Evolutionary conservation across 1,140 invertebrate species (phyloP).

Genomic region (Drosophila biarmipes): DNA sequence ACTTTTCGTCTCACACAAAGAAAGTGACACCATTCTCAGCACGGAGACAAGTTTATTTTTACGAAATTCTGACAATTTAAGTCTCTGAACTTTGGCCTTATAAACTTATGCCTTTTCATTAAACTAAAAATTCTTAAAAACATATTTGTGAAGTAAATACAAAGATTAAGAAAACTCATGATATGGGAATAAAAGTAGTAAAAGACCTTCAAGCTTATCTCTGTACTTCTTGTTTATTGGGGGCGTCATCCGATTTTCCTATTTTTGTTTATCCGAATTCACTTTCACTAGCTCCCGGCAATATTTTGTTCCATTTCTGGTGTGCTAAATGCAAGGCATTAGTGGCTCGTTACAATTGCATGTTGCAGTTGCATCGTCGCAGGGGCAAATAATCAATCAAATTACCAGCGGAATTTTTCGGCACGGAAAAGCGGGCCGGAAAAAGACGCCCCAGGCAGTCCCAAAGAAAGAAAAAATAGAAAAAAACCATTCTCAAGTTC

Average conservation of each 20-base stretch:
- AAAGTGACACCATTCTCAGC: slow-evolving; percentile 51
- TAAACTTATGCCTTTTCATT: not conserved
- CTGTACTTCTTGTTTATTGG: slow-evolving; percentile 34
- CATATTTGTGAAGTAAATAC: not conserved
- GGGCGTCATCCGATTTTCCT: slow-evolving; percentile 29
- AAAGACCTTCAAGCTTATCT: slow-evolving; percentile 29
- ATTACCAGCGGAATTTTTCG: slow-evolving; percentile 69
- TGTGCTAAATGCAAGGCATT: slow-evolving; percentile 75
- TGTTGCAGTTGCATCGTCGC: slow-evolving; percentile 60
- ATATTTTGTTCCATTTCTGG: slow-evolving; percentile 34
- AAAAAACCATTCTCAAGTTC: slow-evolving; percentile 68
- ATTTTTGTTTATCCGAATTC: slow-evolving; percentile 32
- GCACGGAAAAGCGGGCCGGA: slow-evolving; percentile 24
- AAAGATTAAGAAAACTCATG: not conserved
- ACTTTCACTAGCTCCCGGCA: slow-evolving; percentile 24
- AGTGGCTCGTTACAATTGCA: slow-evolving; percentile 80
- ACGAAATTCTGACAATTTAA: slow-evolving; percentile 31
- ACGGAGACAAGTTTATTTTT: slow-evolving; percentile 51
- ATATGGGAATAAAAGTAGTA: too few relatives aligned
- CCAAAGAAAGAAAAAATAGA: not conserved
- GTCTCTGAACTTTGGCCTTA: slow-evolving; percentile 4
- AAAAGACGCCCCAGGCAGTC: slow-evolving; percentile 22
- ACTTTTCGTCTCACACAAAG: not conserved
- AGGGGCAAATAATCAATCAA: slow-evolving; percentile 78
- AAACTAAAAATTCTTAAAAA: too few relatives aligned